Conservation (phyloP, 2,888 invertebrate genomes). For the Anoncus sp. region DNA sequence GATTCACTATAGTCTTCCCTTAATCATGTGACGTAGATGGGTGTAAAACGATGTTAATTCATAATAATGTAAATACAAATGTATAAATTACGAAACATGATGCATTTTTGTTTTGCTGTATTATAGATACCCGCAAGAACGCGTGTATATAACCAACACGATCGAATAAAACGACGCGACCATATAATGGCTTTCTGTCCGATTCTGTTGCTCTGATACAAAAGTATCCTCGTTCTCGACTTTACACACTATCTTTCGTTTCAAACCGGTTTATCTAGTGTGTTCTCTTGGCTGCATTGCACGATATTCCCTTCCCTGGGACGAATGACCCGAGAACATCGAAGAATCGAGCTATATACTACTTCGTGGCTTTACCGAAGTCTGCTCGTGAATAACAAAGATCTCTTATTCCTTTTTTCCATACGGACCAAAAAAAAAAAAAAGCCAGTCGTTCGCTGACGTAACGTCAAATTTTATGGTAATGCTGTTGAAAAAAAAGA, state of each 20-base stretch:
- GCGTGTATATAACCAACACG: constrained; percentile 42
- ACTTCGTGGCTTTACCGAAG: no score
- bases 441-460: background rate
- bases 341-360: constrained; percentile 13
- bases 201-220: constrained; percentile 74
- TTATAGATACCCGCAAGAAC: constrained; percentile 24
- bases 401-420: background rate
- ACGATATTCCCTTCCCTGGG: constrained; percentile 45
- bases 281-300: constrained; percentile 18
- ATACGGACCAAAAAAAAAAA: background rate
- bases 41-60: constrained; percentile 66
- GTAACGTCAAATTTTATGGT: background rate
- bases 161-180: constrained; percentile 28
- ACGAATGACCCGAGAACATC: constrained; percentile 46
- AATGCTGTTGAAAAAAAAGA: constrained; percentile 6
- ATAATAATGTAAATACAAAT: constrained; percentile 75
- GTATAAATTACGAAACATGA: constrained; percentile 64
- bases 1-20: constrained; percentile 15
- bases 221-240: constrained; percentile 77
- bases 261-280: constrained; percentile 62
- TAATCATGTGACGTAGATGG: constrained; percentile 21
- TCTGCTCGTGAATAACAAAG: background rate
- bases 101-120: constrained; percentile 13
- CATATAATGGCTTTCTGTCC: constrained; percentile 56
- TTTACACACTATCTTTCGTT: constrained; percentile 74